Evolutionary conservation across 1,140 invertebrate species (phyloP), one percentile per base, ranked within the genome.

Genomic region (Microplitis mediator): DNA sequence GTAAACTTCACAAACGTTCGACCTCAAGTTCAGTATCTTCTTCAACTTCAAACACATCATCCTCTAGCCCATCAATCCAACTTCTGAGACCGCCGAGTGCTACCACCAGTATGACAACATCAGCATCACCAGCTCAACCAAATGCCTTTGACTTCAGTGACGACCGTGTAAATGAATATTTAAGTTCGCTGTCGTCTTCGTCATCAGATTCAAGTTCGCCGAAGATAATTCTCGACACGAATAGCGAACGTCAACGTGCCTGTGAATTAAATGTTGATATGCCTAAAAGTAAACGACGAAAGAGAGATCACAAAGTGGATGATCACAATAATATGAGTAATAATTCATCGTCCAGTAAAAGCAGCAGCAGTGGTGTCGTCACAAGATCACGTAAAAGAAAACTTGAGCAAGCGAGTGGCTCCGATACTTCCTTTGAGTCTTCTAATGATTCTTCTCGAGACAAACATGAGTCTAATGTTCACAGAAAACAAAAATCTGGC

Each of bases 1-100:
- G 93, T 6, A 90, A 92, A 77, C 80, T 90, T 70, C 93, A 93
- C 75, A 91, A 92, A 77, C 89, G 88, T 34, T 89, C 89, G 3
- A 89, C 89, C 14, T 89, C 87, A 0, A 86, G 88, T 66, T 90
- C 89, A 5, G 75, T 79, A 0, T 86, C 85, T 14, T 86, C 85
- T 0, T 78, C 84, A 4, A 78, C 83, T 5, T 87, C 84, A 34
- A 80, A 80, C 9, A 81, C 85, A 35, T 86, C 86, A 23, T 83
- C 79, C 6, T 76, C 71, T 5, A 69, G 75, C 0, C 60, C 71
- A 2, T 84, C 82, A 5, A 64, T 78, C 2, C 81, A 81, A 34
- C 34, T 76, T 0, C 16, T 80, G 1, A 71, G 76, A 60, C 78
- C 74, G 3, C 77, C 82, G 0, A 83, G 79, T 65, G 72, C 66